These are phyloP conservation scores for Andrena haemorrhoa DNA, from an alignment of 2,888 invertebrate species.

Conservation along the genomic window DNA sequence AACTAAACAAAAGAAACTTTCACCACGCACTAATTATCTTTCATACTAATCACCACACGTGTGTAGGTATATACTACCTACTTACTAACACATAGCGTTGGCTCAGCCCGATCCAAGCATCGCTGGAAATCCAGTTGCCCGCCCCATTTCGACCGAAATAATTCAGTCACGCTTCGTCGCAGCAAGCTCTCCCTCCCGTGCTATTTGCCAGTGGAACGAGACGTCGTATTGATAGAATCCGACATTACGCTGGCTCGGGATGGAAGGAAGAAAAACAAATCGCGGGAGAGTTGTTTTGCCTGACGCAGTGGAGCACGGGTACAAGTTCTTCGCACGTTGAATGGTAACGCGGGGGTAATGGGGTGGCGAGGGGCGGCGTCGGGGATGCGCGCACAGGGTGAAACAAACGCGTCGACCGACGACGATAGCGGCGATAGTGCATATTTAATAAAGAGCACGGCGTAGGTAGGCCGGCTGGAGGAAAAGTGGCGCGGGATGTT, in stretches of 20 bases:
- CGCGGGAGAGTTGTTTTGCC: background rate
- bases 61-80: no score
- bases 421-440: slow-evolving; percentile 34
- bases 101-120: no score
- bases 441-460: slow-evolving; percentile 60
- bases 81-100: no score
- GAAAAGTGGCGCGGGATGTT: slow-evolving; percentile 59
- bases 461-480: slow-evolving; percentile 19
- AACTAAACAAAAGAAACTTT: no score
- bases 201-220: background rate
- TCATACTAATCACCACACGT: no score
- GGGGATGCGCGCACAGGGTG: background rate
- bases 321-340: slow-evolving; percentile 28
- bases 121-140: no score
- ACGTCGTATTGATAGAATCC: background rate
- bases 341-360: slow-evolving; percentile 12
- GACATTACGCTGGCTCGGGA: background rate
- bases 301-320: no score
- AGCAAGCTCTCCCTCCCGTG: background rate
- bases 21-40: no score
- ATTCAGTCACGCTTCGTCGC: no score
- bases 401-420: slow-evolving; percentile 23
- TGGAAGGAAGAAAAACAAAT: background rate
- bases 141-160: no score
- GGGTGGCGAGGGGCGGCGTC: background rate